Base-by-base conservation (phyloP, 2,113 vertebrate species). In the Hoplias malabaricus region DNA sequence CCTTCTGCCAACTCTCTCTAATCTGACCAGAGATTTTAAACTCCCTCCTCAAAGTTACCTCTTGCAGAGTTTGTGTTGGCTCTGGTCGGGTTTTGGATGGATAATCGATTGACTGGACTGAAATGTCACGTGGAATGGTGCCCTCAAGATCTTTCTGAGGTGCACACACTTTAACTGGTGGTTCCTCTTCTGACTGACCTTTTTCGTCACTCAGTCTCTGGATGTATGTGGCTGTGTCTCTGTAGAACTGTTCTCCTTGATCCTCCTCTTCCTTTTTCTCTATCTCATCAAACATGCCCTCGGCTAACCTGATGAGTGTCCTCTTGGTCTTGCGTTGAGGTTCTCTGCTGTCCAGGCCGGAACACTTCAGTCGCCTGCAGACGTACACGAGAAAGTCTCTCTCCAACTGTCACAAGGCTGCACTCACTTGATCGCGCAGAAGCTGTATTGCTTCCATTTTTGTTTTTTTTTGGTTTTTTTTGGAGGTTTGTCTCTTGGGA, bases 301-400 rank as follows among this genome's bases (percentile, higher is more conserved):
- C 63, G 0, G 54, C 74, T 33, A 62, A 56, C 46, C 56, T 77
- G 25, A 77, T 77, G n/a, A 67, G 69, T 12, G 12, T 11, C 57
- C 59, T 67, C 56, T 21, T 10, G 34, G 43, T 0, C 36, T 6
- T 62, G 50, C 48, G 33, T 31, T 14, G 12, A 36, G 42, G 16
- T 13, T 78, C 72, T 75, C 46, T 21, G 21, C 66, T 50, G 21
- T 75, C 76, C 66, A 75, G 57, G n/a, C 38, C 76, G 19, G 48
- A 61, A 71, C 71, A 82, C 31, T 82, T 79, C 66, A 82, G 11
- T 11, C 31, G 9, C 77, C 31, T 53, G 71, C 76, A 82, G 10
- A 74, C 57, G 16, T 78, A 42, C 19, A 50, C 5, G 38, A 82
- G 75, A 43, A 12, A 0, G 1, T 78, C 54, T 21, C 70, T 43